Conservation (phyloP, 1,140 invertebrate species). For the Drosophila carrolli region DNA sequence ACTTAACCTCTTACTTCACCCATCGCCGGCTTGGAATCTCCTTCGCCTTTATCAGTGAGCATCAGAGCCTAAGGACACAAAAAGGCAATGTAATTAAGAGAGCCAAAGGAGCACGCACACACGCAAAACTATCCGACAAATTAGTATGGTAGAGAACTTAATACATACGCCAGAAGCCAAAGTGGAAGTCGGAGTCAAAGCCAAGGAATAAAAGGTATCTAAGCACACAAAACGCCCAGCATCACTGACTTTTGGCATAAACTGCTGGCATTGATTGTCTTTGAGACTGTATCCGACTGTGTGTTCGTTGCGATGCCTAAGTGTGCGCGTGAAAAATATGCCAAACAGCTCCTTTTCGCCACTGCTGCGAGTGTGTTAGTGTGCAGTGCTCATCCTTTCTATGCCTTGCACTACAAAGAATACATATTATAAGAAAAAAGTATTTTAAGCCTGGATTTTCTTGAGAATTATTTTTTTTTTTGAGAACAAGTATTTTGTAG, state of each 20-base stretch:
- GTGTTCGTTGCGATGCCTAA: conserved; percentile 18
- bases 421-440: no score
- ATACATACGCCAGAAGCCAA: conserved; percentile 56
- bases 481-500: no score
- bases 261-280: conserved; percentile 71
- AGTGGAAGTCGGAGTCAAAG: conserved; percentile 31
- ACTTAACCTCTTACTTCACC: conserved; percentile 71
- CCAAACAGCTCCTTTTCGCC: conserved; percentile 37
- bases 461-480: no score
- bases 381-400: conserved; percentile 9
- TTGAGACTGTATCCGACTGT: not conserved
- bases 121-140: conserved; percentile 64
- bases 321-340: conserved; percentile 57
- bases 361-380: conserved; percentile 2
- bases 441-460: no score
- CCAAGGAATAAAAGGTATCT: conserved; percentile 36
- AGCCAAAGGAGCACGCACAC: conserved; percentile 38
- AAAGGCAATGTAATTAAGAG: conserved; percentile 73
- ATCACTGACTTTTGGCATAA: conserved; percentile 70
- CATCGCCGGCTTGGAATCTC: conserved; percentile 22
- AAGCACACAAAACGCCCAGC: conserved; percentile 33
- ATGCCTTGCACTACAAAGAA: conserved; percentile 11
- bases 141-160: conserved; percentile 78
- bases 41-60: conserved; percentile 29
- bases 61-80: conserved; percentile 42